Evolutionary conservation across 1,140 invertebrate species (phyloP), one percentile per base, ranked within the genome.

Genomic region (Drosophila mauritiana): DNA sequence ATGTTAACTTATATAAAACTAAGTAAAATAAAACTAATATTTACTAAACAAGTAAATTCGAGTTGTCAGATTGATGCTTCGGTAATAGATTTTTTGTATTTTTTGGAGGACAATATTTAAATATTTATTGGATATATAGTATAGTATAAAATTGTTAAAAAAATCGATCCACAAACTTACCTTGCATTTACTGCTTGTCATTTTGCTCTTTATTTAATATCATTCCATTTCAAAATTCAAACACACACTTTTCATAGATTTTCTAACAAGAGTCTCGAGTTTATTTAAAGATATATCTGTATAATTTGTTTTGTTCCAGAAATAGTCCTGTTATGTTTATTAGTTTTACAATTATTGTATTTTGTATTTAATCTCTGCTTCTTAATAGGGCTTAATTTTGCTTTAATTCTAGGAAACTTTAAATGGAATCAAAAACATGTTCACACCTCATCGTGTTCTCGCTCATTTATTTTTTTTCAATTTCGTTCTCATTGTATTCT

Each of bases 221-320:
- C 6, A 27, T 31, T 10, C 3, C 2, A 1, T 31, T 31, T 3
- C 0, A 0, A 10, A 31, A 8, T 31, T 31, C 0, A 31, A 20
- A 57, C 6, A 27, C 22, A 7, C 4, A 6, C 12, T 3, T 46
- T 59, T 53, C n/a, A 57, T 80, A 63, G 57, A 61, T 88, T 88
- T 89, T 89, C 73, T 89, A 89, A 89, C 84, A 89, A 89, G 84
- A 89, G 84, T 89, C 77, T 89, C 74, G 84, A 84, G 80, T 89
- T 89, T 89, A 89, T 89, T 89, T 82, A 89, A 89, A 89, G 84
- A 84, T 89, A 88, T 82, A 69, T 85, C 52, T 80, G 73, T 88
- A 84, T 80, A 83, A 84, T 89, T 84, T 89, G 63, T 65, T 65
- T 74, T 73, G 51, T 78, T 77, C 46, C 83, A 86, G 83, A 86